Conservation (phyloP, 2,888 invertebrate genomes). For the Scaptodrosophila latifasciaeformis region DNA sequence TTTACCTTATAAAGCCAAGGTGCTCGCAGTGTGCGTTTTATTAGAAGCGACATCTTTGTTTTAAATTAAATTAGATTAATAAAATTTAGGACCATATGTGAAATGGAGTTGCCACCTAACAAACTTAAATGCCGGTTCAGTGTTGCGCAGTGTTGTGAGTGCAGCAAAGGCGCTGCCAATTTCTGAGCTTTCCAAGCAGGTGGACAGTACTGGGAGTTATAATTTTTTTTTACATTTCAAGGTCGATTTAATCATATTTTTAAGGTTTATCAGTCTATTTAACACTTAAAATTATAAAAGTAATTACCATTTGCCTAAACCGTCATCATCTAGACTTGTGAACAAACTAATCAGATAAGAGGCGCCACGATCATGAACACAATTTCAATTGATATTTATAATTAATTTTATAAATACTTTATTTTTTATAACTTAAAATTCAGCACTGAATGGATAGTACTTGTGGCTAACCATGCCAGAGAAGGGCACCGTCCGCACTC, state of each 20-base stretch:
- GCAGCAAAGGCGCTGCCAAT: too few species aligned
- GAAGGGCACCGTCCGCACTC: conserved; percentile 67
- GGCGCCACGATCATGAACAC: conserved; percentile 3
- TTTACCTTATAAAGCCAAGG: conserved; percentile 40
- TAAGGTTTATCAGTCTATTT: too few species aligned
- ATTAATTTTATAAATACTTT: neutral
- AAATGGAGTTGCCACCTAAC: neutral
- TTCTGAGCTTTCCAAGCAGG: too few species aligned
- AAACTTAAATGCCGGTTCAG: neutral
- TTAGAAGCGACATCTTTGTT: conserved; percentile 40
- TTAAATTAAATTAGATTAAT: neutral
- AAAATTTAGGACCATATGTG: conserved; percentile 4
- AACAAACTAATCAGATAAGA: conserved; percentile 20
- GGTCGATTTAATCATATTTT: conserved; percentile 12
- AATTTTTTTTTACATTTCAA: too few species aligned
- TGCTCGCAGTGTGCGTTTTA: conserved; percentile 27
- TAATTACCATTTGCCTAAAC: too few species aligned
- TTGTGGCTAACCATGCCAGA: conserved; percentile 67
- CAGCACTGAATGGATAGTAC: conserved; percentile 69
- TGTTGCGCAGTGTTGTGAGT: too few species aligned
- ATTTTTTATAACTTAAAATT: conserved; percentile 47
- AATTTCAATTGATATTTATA: neutral
- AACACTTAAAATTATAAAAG: too few species aligned
- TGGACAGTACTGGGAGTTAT: too few species aligned
- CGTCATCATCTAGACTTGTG: too few species aligned